These are phyloP conservation scores for Pseudorectes ferrugineus DNA, from an alignment of 2,113 vertebrate genomes.

Conservation along the genomic window DNA sequence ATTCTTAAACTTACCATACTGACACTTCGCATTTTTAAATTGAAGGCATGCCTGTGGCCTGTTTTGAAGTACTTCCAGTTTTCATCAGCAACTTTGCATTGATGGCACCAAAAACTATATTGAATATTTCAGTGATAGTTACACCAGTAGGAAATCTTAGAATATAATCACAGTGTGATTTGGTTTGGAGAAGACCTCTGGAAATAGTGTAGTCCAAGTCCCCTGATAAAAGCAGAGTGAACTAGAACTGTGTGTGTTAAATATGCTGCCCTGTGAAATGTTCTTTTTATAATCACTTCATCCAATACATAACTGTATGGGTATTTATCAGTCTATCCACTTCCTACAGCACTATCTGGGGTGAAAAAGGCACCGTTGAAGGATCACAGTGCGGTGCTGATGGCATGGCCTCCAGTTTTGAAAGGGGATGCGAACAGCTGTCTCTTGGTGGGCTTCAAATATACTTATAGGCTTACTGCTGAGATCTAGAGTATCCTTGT, in stretches of 20 bases:
- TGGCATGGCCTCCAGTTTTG: background rate
- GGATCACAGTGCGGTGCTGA: background rate
- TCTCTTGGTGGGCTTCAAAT: background rate
- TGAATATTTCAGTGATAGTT: background rate
- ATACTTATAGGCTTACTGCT: background rate
- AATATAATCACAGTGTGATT: background rate
- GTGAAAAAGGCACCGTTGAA: background rate
- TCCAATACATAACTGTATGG: background rate
- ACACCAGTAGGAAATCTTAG: background rate
- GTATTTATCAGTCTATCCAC: background rate
- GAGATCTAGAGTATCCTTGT: background rate
- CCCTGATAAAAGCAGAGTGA: background rate
- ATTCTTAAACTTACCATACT: background rate
- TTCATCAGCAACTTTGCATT: background rate
- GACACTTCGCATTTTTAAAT: background rate
- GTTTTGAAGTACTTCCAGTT: background rate
- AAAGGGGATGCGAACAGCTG: background rate
- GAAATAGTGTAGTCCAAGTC: background rate
- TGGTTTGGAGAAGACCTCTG: background rate
- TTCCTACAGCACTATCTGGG: background rate
- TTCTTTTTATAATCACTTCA: background rate
- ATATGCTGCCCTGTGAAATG: background rate
- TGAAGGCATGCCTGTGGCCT: background rate
- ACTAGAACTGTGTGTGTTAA: background rate
- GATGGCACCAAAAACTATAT: background rate